Evolutionary conservation across 2,888 invertebrate species (phyloP), one percentile per base, ranked within the genome.

Genomic region (Euspilapteryx auroguttella): DNA sequence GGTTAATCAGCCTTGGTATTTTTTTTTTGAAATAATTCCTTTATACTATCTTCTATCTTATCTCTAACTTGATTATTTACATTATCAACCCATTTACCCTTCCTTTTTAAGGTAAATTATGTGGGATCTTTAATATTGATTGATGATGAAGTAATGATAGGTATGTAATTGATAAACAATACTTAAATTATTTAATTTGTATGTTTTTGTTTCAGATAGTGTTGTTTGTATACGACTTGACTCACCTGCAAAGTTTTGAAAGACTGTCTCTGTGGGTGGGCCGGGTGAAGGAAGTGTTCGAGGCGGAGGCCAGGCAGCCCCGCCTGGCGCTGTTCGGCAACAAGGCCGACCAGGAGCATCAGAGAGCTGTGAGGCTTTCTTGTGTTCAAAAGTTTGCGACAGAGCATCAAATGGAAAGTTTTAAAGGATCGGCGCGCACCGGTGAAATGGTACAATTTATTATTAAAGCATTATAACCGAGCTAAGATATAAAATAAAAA

Each of bases 191-290:
- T 27, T 13, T 22, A 21, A 30, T 27, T 14, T 13, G 6, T 21
- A 12, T 1, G 2, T 8, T 30, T 35, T 23, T 13, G 33, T 64
- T 79, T 40, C 55, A 87, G 90, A 81, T 88, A 28, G 79, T 91
- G 29, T 54, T 93, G 29, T 69, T 93, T 37, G 87, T 91, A 1
- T 93, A 91, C 52, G 93, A 94, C 51, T 82, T 94, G 29, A 90
- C 91, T 15, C 89, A 87, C 51, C 71, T 81, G 26, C 77, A 82
- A 39, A 91, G 89, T 53, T 93, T 94, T 55, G 89, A 89, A 31
- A 83, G 82, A 44, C 62, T 92, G 11, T 69, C 76, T 21, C 76
- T 80, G 28, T 94, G 94, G 94, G 68, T 89, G 35, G 55, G 64
- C 1, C 65, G 64, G 33, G 71, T 83, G 1, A 68, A 73, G 28